A percentile compares a stretch with the other conserved stretches of the same genome.
These are phyloP conservation scores for Omphaloscelis lunosa DNA, from an alignment of 2,888 invertebrate genomes.

Conservation along the genomic window DNA sequence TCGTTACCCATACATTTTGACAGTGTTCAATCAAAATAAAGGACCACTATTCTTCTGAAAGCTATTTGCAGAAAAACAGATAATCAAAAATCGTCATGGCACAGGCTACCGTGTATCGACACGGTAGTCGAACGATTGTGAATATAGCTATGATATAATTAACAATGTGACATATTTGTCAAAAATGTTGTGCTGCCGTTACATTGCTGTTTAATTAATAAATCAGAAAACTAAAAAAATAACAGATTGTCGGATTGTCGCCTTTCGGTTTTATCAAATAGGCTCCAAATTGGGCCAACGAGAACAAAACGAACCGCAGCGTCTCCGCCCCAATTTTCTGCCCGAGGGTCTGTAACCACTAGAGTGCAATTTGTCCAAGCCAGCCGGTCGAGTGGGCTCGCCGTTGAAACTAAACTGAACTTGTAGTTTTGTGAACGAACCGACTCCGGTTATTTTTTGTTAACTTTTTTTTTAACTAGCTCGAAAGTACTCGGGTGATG, in stretches of 20 bases:
- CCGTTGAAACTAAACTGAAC: slow-evolving; percentile 82
- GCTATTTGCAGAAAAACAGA: too few species aligned
- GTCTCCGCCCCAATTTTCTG: slow-evolving; percentile 38
- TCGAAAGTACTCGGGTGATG: slow-evolving; percentile 56
- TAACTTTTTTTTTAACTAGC: slow-evolving; percentile 64
- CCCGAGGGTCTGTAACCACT: slow-evolving; percentile 74
- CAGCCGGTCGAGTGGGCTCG: slow-evolving; percentile 79
- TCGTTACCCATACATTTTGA: background rate
- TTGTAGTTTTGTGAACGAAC: slow-evolving; percentile 79
- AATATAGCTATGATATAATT: background rate
- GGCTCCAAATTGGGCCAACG: background rate
- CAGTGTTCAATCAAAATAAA: background rate
- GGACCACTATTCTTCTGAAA: too few species aligned
- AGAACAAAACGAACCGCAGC: slow-evolving; percentile 14
- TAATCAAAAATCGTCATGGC: background rate
- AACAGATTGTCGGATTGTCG: background rate
- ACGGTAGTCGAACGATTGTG: background rate
- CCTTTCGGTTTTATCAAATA: background rate
- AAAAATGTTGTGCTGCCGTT: background rate
- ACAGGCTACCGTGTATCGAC: background rate
- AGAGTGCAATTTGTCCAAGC: slow-evolving; percentile 85
- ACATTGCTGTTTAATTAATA: background rate
- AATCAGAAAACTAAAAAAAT: background rate
- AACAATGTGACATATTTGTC: background rate
- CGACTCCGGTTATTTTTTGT: slow-evolving; percentile 69